phyloP scores from a whole-genome alignment of 2,888 invertebrate species.

The Iphiclides podalirius region DNA sequence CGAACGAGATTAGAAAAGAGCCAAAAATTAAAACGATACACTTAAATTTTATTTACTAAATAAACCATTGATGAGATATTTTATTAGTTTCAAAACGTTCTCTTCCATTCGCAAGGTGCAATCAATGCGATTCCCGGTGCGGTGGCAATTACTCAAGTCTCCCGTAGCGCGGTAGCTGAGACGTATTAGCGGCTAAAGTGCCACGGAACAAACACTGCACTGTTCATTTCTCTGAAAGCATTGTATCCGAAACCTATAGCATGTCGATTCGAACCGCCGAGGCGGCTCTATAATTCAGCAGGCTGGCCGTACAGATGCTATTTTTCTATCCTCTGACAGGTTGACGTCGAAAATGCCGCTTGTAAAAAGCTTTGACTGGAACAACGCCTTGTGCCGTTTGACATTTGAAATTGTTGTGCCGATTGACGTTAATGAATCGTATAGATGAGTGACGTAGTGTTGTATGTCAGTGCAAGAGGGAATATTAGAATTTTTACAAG shows the following conservation, averaged over 20 bases:
- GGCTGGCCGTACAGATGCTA: conserved; percentile 34
- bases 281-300: conserved; percentile 56
- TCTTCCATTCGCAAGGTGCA: neutral
- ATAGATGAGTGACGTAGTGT: too few relatives aligned
- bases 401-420: too few relatives aligned
- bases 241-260: too few relatives aligned
- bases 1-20: too few relatives aligned
- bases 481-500: too few relatives aligned
- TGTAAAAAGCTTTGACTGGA: conserved; percentile 19
- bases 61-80: too few relatives aligned
- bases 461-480: too few relatives aligned
- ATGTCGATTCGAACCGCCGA: conserved; percentile 40
- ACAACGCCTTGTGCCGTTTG: too few relatives aligned
- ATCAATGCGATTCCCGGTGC: conserved; percentile 37
- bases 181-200: conserved; percentile 43
- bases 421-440: too few relatives aligned
- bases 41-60: too few relatives aligned
- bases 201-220: conserved; percentile 35
- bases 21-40: too few relatives aligned
- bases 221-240: conserved; percentile 69
- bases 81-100: too few relatives aligned
- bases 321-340: conserved; percentile 46
- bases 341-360: conserved; percentile 30
- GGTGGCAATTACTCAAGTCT: conserved; percentile 58
- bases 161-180: conserved; percentile 32